Evolutionary conservation across 2,888 invertebrate species (phyloP), one percentile per base, ranked within the genome.

Genomic region (Ptycholaimellus sp.): DNA sequence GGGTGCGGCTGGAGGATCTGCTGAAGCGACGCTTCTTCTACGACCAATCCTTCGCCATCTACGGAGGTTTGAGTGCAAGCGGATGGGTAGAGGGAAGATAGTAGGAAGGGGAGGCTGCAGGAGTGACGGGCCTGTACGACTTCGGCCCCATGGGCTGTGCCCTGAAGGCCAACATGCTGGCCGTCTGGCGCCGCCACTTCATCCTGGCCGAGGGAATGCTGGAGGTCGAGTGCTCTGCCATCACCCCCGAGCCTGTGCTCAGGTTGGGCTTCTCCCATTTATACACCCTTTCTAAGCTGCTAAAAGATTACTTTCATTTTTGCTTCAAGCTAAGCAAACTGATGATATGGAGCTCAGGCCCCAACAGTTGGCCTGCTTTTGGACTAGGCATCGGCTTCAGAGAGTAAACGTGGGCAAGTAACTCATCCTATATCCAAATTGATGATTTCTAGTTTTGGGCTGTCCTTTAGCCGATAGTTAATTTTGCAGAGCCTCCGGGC

Each of bases 111-210:
- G 7, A 13, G 9, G 29, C 23, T 32, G 20, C 42, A 68, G 68
- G 69, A 46, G 62, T 70, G 17, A 63, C 68, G 51, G 72, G 90
- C 0, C 81, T 90, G 56, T 93, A 80, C 62, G 96, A 99, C 63
- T 96, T 85, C 61, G 96, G 96, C 0, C 96, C 96, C 0, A 90
- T 96, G 87, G 96, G 96, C 2, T 96, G 93, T 65, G 85, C 90
- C 0, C 72, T 93, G 40, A 96, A 96, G 61, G 73, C 81, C 17
- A 96, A 99, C 59, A 72, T 99, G 58, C 66, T 99, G 23, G 73
- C 76, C 51, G 66, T 74, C 5, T 99, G 96, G 96, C 70, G 90
- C 42, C 81, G 78, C 50, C 82, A 78, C 61, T 99, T 99, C 58
- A 76, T 96, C 18, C 68, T 93, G 13, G 85, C 90, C 56, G 96